Percentiles rank a stretch among this genome's conserved stretches.
Evolutionary conservation across 2,113 vertebrate genomes (phyloP).

Genomic region (Pitta sordida): DNA sequence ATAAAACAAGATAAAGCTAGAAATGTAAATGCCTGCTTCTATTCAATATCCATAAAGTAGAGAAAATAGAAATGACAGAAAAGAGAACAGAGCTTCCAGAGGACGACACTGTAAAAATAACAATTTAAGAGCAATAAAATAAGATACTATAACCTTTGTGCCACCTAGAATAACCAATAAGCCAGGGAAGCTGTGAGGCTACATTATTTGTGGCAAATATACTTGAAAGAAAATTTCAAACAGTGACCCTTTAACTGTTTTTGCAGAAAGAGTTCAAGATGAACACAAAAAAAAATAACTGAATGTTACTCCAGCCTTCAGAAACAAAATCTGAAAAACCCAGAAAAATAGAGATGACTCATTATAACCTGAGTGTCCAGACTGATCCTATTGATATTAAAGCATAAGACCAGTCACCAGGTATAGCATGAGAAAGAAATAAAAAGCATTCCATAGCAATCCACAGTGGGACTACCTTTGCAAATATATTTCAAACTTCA

Average conservation of each 20-base stretch:
- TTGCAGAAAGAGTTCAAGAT: background rate
- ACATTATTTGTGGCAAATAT: background rate
- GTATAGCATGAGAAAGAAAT: background rate
- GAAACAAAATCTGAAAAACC: background rate
- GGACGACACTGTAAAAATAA: background rate
- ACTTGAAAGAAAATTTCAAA: background rate
- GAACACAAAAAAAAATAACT: background rate
- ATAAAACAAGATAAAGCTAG: background rate
- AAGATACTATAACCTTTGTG: background rate
- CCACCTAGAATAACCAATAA: background rate
- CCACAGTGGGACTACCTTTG: background rate
- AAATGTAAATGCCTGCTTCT: background rate
- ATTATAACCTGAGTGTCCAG: background rate
- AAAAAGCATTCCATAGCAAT: background rate
- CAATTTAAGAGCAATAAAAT: background rate
- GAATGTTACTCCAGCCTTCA: background rate
- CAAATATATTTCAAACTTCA: background rate
- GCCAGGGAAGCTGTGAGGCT: background rate
- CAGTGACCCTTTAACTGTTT: background rate
- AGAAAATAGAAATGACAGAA: conserved; percentile 13
- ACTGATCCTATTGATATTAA: background rate
- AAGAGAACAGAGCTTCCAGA: background rate
- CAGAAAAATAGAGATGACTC: background rate
- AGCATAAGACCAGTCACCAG: background rate
- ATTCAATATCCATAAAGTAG: background rate